phyloP scores from a whole-genome alignment of 2,113 vertebrate genomes.

The Tachycineta bicolor region DNA sequence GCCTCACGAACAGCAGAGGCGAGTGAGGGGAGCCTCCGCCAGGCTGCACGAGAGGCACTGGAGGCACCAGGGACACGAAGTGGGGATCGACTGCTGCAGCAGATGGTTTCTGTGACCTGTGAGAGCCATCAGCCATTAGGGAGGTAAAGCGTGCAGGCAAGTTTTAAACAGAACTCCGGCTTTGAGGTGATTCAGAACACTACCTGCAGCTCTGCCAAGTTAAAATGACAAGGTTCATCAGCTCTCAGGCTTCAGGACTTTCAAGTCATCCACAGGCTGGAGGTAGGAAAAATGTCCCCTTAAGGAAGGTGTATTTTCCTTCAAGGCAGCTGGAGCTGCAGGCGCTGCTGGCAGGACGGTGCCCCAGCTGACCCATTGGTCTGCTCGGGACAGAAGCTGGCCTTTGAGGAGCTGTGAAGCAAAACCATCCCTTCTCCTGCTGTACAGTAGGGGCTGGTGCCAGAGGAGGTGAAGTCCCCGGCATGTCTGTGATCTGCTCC shows the following conservation, averaged over 20 bases:
- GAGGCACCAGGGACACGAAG: not conserved
- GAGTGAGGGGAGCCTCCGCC: not conserved
- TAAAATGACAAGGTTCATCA: not conserved
- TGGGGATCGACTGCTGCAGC: not conserved
- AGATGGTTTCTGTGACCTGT: not conserved
- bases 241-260: not conserved
- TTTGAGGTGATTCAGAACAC: not conserved
- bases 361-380: not conserved
- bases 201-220: not conserved
- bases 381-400: not conserved
- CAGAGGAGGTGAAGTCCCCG: not conserved
- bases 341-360: not conserved
- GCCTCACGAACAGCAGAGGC: not conserved
- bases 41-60: not conserved
- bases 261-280: not conserved
- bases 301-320: not conserved
- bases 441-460: not conserved
- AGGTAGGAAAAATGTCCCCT: not conserved
- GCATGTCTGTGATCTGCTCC: not conserved
- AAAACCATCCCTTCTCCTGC: not conserved
- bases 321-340: not conserved
- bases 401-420: not conserved
- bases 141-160: not conserved
- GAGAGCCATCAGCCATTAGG: not conserved
- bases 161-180: not conserved